Conservation (phyloP, 30 jellyfish, hydroid and myxozoan species). For the Haliclystus octoradiatus region DNA sequence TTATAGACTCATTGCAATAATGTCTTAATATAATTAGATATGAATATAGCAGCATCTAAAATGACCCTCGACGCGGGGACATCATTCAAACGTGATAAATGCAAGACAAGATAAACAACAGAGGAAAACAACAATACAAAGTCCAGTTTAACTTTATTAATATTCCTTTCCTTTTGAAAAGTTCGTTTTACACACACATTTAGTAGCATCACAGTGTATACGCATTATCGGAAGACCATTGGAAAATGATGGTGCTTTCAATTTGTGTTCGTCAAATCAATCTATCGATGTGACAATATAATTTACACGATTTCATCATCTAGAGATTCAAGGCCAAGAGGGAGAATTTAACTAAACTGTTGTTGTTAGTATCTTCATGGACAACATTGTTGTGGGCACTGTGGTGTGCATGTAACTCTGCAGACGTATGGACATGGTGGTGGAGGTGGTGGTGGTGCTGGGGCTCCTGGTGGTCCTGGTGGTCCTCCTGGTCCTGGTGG, state of each 20-base stretch:
- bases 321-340: not conserved
- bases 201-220: not conserved
- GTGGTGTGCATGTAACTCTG: constrained; percentile 59
- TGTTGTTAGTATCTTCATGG: constrained; percentile 23
- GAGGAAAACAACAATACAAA: no score
- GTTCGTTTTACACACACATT: not conserved
- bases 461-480: constrained; percentile 99
- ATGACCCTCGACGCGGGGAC: no score
- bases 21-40: no score
- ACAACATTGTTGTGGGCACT: constrained; percentile 95
- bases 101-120: no score
- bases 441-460: constrained; percentile 99
- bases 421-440: constrained; percentile 99
- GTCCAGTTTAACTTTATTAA: not conserved
- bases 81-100: no score
- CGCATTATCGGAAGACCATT: not conserved
- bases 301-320: not conserved
- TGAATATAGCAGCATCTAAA: no score
- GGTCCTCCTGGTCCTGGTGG: constrained; percentile 99
- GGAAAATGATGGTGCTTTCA: not conserved
- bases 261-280: not conserved
- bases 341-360: not conserved
- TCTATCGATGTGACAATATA: not conserved
- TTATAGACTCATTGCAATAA: no score
- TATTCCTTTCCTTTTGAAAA: not conserved